Base-by-base conservation (phyloP, 2,888 invertebrate genomes). In the Lithosia quadra region DNA sequence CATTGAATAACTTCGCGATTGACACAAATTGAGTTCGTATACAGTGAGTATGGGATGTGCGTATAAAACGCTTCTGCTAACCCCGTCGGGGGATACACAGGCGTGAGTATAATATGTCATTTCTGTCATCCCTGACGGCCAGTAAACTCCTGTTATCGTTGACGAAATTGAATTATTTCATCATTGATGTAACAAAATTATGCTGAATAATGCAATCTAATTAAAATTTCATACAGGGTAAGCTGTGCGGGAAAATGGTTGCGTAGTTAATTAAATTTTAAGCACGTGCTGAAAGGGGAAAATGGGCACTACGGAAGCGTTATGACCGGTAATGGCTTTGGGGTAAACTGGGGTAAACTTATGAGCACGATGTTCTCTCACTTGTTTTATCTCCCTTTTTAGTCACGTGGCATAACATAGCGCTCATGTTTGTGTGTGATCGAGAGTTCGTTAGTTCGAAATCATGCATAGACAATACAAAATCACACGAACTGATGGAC, bases 251-350 rank as follows among this genome's bases (percentile, higher is more conserved):
- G 68, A 78, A 58, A 76, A 74, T 36, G 68, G 59, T n/a, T 69
- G 18, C 49, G 72, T 79, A 79, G 68, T 79, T 79, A 79, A 77
- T 78, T 68, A 70, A 76, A 74, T 78, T 69, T 69, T 76, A 57
- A 74, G 49, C 72, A 72, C 43, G 69, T 76, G 65, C 55, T 72
- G 21, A 22, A 36, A 68, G 64, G 71, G 57, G 55, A 64, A 63
- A 68, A 36, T 2, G 58, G 56, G 57, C 68, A 57, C 53, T 64
- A 28, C 28, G 53, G 57, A 11, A 61, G 57, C 57, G 49, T 58
- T 67, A 55, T 57, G 11, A 15, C 15, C 21, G n/a, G 34, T 49
- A 66, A 63, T 68, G 15, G 21, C 21, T 21, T 53, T 28, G 24
- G 39, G 59, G 33, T 18, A 56, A 59, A 8, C 18, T 28, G 24